Evolutionary conservation across 2,888 invertebrate species (phyloP).

Genomic region (Pristionchus entomophagus): DNA sequence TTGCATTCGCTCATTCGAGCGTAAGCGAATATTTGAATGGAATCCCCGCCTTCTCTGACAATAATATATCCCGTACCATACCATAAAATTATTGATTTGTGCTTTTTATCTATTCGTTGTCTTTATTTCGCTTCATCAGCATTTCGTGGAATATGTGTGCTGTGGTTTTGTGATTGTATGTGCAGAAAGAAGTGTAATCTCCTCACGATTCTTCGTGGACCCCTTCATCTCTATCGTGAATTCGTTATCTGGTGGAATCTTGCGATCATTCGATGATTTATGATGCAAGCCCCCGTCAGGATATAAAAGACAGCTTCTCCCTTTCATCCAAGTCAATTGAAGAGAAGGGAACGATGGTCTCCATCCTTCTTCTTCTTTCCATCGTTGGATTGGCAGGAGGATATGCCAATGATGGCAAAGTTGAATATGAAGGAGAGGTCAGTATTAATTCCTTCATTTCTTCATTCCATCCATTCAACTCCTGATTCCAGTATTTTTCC

Average conservation of each 20-base stretch:
- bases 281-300: constrained; percentile 8
- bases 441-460: neutral
- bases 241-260: neutral
- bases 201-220: neutral
- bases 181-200: neutral
- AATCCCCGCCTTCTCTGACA: neutral
- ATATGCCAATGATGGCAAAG: constrained; percentile 18
- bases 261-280: neutral
- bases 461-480: neutral
- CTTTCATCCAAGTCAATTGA: neutral
- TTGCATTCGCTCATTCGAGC: too few species aligned
- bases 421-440: neutral
- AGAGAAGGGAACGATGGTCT: neutral
- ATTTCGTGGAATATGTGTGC: neutral
- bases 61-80: neutral
- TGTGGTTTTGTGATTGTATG: neutral
- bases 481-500: neutral
- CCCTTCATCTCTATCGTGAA: neutral
- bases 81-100: neutral
- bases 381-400: neutral
- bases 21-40: neutral
- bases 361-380: constrained; percentile 6
- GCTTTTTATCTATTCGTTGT: neutral
- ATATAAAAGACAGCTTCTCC: neutral
- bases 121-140: neutral